phyloP scores from a whole-genome alignment of 2,113 vertebrate genomes.

The Catharus fuscescens region DNA sequence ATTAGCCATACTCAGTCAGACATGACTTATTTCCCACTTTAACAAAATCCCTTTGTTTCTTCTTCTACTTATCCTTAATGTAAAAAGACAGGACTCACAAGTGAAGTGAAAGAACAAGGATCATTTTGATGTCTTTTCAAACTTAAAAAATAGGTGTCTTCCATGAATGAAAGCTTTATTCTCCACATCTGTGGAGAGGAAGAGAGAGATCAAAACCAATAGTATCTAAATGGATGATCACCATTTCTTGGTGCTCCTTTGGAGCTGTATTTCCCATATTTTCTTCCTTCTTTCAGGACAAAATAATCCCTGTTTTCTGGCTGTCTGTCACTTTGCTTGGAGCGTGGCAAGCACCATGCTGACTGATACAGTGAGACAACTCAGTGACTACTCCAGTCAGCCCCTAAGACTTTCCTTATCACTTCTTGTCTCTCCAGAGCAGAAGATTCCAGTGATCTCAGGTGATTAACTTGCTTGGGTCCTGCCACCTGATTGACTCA shows the following conservation, averaged over 20 bases:
- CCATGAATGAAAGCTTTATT: background rate
- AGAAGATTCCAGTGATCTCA: background rate
- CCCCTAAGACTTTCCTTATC: background rate
- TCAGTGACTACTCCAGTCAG: background rate
- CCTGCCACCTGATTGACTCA: background rate
- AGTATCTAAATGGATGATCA: background rate
- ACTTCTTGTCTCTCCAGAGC: background rate
- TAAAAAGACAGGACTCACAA: background rate
- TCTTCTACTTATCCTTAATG: background rate
- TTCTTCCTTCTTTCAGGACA: background rate
- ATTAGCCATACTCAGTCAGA: background rate
- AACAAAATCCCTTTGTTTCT: background rate
- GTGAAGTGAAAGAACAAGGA: background rate
- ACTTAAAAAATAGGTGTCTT: background rate
- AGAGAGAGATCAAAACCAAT: background rate
- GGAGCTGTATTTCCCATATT: background rate
- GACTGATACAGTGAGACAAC: background rate
- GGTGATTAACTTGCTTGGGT: background rate
- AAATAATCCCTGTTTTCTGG: background rate
- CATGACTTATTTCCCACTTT: background rate
- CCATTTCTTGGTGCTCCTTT: background rate
- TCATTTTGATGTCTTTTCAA: background rate
- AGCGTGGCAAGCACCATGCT: background rate
- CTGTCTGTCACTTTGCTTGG: background rate
- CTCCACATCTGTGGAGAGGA: background rate